These are phyloP conservation scores for Cheilosia pagana DNA, from an alignment of 2,888 invertebrate genomes.

Conservation along the genomic window DNA sequence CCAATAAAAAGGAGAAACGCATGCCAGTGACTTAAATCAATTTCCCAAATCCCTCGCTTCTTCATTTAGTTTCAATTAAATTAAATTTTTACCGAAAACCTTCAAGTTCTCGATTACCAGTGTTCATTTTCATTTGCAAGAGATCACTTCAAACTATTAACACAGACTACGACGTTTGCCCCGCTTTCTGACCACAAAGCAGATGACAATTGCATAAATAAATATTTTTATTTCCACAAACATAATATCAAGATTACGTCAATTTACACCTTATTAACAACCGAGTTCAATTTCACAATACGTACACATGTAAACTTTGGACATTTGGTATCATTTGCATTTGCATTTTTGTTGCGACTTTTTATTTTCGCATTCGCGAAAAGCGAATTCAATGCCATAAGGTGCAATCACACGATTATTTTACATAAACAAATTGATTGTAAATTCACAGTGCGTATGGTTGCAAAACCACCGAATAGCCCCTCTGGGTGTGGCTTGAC, in stretches of 20 bases:
- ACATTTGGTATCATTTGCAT: not conserved
- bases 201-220: not conserved
- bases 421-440: slow-evolving; percentile 11
- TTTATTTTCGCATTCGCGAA: slow-evolving; percentile 24
- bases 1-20: no score
- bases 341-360: slow-evolving; percentile 8
- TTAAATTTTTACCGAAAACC: no score
- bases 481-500: not conserved
- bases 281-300: slow-evolving; percentile 37
- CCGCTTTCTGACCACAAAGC: no score
- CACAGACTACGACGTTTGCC: no score
- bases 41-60: no score
- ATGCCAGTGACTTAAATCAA: no score
- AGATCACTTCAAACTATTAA: no score
- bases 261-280: not conserved
- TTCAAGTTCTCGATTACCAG: no score
- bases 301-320: not conserved
- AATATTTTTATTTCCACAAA: not conserved
- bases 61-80: no score
- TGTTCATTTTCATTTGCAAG: no score
- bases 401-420: slow-evolving; percentile 1
- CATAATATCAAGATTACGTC: slow-evolving; percentile 11
- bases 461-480: slow-evolving; percentile 14
- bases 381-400: slow-evolving; percentile 37
- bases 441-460: slow-evolving; percentile 44